Conservation (phyloP, 2,113 vertebrate genomes). For the Microtus montanus region DNA sequence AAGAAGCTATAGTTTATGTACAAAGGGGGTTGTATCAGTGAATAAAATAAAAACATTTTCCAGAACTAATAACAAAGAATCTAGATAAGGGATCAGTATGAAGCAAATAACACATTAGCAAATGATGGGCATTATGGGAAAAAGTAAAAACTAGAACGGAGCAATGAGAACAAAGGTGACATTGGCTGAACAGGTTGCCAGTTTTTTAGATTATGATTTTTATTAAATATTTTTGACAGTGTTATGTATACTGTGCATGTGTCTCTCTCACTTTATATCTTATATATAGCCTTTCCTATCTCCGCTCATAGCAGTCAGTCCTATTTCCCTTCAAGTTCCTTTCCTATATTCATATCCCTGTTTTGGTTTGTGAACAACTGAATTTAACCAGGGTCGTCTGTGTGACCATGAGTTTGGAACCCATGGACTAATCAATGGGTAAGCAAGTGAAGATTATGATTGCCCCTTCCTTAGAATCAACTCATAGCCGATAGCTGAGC, state of each 20-base stretch:
- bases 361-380: background rate
- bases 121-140: background rate
- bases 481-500: background rate
- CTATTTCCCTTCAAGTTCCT: background rate
- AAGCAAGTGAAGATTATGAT: background rate
- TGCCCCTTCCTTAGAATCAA: background rate
- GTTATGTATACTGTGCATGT: background rate
- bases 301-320: background rate
- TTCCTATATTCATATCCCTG: background rate
- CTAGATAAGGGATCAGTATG: background rate
- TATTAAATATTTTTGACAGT: background rate
- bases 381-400: background rate
- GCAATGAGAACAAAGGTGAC: background rate
- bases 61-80: background rate
- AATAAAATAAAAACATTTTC: background rate
- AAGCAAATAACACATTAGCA: background rate
- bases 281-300: background rate
- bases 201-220: background rate
- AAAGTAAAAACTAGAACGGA: background rate
- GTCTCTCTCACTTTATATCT: background rate
- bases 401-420: background rate
- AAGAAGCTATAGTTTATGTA: background rate
- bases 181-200: fast-evolving
- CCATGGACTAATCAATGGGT: background rate
- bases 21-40: background rate